A percentile compares a stretch with the other conserved stretches of the same genome.
Evolutionary conservation across 2,113 vertebrate species (phyloP).

Genomic region (Trematocara unimaculatum): DNA sequence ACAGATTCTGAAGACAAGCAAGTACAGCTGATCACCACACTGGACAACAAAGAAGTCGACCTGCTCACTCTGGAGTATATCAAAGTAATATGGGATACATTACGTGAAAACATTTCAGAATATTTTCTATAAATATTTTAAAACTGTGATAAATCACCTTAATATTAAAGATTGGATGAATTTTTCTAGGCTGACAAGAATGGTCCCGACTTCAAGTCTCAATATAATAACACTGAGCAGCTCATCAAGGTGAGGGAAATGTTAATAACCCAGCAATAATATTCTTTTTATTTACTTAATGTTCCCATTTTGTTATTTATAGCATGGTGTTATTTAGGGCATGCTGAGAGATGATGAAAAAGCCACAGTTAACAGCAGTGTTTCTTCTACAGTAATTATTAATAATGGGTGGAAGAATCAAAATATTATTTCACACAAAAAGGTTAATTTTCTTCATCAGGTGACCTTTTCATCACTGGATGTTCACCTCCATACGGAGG

Average conservation of each 20-base stretch:
- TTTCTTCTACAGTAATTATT: not conserved
- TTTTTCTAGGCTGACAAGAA: conserved; percentile 81
- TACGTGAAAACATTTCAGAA: not conserved
- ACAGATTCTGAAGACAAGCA: conserved; percentile 84
- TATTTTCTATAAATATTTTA: not conserved
- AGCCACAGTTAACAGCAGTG: not conserved
- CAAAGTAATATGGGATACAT: conserved; percentile 70
- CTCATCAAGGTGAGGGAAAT: conserved; percentile 82
- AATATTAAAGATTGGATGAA: not conserved
- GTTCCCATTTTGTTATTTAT: not conserved
- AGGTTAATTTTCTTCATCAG: conserved; percentile 23
- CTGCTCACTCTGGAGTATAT: conserved; percentile 86
- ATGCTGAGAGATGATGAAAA: not conserved
- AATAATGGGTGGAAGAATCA: not conserved
- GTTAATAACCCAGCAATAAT: not conserved
- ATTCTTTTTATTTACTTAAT: not conserved
- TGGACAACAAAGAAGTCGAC: conserved; percentile 90
- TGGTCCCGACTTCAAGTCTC: conserved; percentile 80
- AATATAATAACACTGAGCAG: conserved; percentile 84
- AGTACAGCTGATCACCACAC: conserved; percentile 88
- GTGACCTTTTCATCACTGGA: conserved; percentile 93
- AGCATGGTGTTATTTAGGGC: not conserved
- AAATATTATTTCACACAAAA: not conserved
- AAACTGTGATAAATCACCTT: not conserved
- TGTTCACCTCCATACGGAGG: conserved; percentile 91